These are phyloP conservation scores for Menidia menidia DNA, from an alignment of 2,797 vertebrate species.

Conservation along the genomic window DNA sequence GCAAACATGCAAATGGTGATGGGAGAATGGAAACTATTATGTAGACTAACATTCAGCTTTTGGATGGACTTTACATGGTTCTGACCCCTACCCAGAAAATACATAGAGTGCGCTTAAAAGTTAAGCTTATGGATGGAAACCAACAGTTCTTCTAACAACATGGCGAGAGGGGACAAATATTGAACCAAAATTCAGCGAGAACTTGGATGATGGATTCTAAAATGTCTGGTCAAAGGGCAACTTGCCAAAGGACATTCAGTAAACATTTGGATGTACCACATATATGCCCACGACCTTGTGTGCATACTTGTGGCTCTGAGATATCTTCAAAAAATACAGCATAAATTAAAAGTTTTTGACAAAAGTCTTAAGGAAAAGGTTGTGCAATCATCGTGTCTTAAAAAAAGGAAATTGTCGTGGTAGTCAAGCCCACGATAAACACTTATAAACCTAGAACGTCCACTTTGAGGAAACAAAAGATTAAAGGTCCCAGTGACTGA, in stretches of 20 bases:
- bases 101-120: background rate
- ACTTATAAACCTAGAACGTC: background rate
- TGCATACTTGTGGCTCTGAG: background rate
- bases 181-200: background rate
- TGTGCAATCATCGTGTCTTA: too few relatives aligned
- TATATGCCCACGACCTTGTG: background rate
- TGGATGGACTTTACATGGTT: background rate
- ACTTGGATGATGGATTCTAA: background rate
- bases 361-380: too few relatives aligned
- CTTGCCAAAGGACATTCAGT: background rate
- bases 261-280: background rate
- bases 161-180: background rate
- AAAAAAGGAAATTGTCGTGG: background rate
- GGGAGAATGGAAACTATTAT: background rate
- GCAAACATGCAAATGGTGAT: background rate
- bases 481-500: too few relatives aligned
- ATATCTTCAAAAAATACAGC: background rate
- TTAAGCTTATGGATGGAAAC: background rate
- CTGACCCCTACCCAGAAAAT: background rate
- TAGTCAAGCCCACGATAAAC: background rate
- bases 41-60: background rate
- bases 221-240: slow-evolving; percentile 2
- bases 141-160: background rate
- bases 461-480: background rate
- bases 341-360: background rate